These are phyloP conservation scores for Protonemura montana DNA, from an alignment of 2,888 invertebrate species.

Conservation along the genomic window DNA sequence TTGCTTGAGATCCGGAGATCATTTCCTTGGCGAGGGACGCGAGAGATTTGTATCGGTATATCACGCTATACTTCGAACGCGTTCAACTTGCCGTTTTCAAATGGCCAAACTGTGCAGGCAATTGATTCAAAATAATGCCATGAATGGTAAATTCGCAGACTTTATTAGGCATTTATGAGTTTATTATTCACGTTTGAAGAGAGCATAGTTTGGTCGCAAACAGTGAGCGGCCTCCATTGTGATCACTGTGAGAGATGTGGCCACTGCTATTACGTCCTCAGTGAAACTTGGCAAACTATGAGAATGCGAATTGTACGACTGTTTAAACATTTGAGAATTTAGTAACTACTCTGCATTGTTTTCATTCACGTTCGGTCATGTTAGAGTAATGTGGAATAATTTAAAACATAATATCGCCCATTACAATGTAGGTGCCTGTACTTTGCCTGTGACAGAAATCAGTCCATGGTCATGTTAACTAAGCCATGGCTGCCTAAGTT, in stretches of 20 bases:
- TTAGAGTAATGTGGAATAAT: neutral
- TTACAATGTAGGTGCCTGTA: too few species aligned
- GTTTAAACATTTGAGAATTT: neutral
- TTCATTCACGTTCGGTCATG: neutral
- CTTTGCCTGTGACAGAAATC: neutral
- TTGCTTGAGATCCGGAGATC: slow-evolving; percentile 14
- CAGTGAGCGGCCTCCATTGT: neutral
- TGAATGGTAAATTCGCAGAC: neutral
- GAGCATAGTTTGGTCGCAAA: neutral
- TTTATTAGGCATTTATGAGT: neutral
- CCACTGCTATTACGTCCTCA: neutral
- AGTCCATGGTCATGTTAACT: neutral
- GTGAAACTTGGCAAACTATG: neutral
- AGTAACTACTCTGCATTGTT: slow-evolving; percentile 3
- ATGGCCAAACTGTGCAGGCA: neutral
- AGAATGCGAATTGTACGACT: neutral
- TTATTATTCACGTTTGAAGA: neutral
- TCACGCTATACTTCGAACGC: neutral
- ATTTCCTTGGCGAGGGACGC: slow-evolving; percentile 18
- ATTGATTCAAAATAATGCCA: neutral
- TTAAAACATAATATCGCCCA: neutral
- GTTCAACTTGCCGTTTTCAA: neutral
- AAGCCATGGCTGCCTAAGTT: neutral
- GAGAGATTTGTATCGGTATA: slow-evolving; percentile 17
- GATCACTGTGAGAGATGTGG: neutral